Conservation (phyloP, 2,888 invertebrate genomes). For the Laothoe populi region DNA sequence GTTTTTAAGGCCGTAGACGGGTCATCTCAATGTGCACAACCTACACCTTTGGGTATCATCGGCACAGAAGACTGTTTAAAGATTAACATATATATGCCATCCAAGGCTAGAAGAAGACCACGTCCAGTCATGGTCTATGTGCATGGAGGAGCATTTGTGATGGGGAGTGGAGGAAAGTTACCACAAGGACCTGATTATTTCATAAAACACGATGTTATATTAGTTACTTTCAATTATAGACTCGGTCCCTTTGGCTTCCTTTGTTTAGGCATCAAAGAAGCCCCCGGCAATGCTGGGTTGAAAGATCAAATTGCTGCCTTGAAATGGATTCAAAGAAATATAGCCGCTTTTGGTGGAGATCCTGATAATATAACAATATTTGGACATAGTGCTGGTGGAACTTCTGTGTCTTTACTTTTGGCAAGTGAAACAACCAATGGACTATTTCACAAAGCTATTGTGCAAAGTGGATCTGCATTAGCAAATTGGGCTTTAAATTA, state of each 20-base stretch:
- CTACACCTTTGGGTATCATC: slow-evolving; percentile 46
- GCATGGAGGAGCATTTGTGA: slow-evolving; percentile 72
- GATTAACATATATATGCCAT: slow-evolving; percentile 71
- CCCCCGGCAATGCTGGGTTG: slow-evolving; percentile 74
- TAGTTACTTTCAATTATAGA: slow-evolving; percentile 76
- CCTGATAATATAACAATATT: slow-evolving; percentile 73
- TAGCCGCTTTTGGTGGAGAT: slow-evolving; percentile 74
- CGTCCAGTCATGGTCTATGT: slow-evolving; percentile 75
- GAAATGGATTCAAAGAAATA: slow-evolving; percentile 74
- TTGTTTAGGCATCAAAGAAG: slow-evolving; percentile 71
- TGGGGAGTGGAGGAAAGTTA: slow-evolving; percentile 71
- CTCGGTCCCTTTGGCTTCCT: slow-evolving; percentile 72
- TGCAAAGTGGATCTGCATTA: slow-evolving; percentile 70
- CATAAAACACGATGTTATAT: slow-evolving; percentile 65
- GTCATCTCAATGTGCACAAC: slow-evolving; percentile 64
- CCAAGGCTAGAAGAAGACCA: slow-evolving; percentile 43
- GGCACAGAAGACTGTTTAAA: slow-evolving; percentile 74
- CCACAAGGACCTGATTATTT: slow-evolving; percentile 70
- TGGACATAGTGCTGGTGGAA: slow-evolving; percentile 75
- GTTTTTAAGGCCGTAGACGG: slow-evolving; percentile 66
- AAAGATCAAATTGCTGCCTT: slow-evolving; percentile 76
- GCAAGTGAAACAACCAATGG: slow-evolving; percentile 63
- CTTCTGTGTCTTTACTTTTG: slow-evolving; percentile 61
- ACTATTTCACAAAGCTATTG: slow-evolving; percentile 68
- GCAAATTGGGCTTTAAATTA: slow-evolving; percentile 71